Evolutionary conservation across 2,113 vertebrate species (phyloP).

Genomic region (Salvelinus fontinalis): DNA sequence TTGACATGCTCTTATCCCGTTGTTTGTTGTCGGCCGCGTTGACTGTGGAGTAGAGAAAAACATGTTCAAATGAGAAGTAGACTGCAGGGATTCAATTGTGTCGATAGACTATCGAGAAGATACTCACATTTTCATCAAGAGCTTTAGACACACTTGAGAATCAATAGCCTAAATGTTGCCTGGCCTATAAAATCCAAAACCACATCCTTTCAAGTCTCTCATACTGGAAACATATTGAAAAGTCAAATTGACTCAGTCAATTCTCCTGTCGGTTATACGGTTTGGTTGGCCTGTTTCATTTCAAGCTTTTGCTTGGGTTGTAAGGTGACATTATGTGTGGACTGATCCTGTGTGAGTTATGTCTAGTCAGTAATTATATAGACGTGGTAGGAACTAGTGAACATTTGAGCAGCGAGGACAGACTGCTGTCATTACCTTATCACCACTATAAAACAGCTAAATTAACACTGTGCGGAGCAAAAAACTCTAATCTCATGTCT

Average conservation of each 20-base stretch:
- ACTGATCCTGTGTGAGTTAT: neutral
- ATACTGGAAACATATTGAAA: no score
- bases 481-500: neutral
- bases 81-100: neutral
- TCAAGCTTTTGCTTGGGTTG: no score
- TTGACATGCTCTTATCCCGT: slow-evolving; percentile 96
- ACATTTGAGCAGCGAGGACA: slow-evolving; percentile 2
- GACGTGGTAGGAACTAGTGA: neutral
- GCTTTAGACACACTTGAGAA: no score
- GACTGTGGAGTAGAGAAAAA: slow-evolving; percentile 75
- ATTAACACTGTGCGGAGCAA: neutral
- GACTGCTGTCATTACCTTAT: slow-evolving; percentile 5
- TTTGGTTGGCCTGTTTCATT: no score
- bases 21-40: slow-evolving; percentile 99
- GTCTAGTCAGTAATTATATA: neutral
- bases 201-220: no score
- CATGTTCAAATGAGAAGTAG: neutral
- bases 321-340: no score
- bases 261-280: neutral
- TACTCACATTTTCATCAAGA: neutral
- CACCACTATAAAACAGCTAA: neutral
- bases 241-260: no score
- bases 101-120: neutral
- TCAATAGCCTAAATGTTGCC: neutral
- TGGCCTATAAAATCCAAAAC: neutral